Evolutionary conservation across 2,797 vertebrate genomes (phyloP), one percentile per base, ranked within the genome.

Genomic region (Helicolenus hilgendorfi): DNA sequence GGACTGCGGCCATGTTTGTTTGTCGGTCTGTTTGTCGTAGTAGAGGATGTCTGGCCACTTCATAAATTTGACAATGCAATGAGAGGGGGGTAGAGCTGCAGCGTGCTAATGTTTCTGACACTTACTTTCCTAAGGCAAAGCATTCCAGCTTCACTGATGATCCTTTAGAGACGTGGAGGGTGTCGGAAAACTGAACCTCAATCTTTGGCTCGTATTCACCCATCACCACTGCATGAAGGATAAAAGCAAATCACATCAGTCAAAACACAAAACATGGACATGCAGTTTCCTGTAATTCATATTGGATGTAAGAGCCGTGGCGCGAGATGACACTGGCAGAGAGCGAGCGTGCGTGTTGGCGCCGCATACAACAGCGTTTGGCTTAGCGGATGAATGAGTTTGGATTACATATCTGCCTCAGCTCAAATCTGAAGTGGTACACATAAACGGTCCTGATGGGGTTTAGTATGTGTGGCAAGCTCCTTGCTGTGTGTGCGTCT

Each of bases 111-210:
- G 33, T 63, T 58, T 56, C 13, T 49, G 33, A 36, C 81, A 98
- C 98, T 98, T 98, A 99, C 99, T 99, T 99, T 96, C 98, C 98
- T 92, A 99, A 96, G 86, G 99, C 98, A 85, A 99, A 99, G 94
- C 98, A 99, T 90, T 99, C 99, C 95, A 99, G 95, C 85, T 97
- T 98, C 87, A 98, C 98, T 0, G 98, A 98, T 11, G 98, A 96
- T 95, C 99, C 99, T 96, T 98, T 98, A 0, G 98, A 97, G 65
- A 98, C 97, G 0, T 97, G 96, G 65, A 98, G 97, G 0, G 77
- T 97, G 94, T 99, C 98, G 36, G 98, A 98, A 89, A 99, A 98
- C 92, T 98, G 98, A 79, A 99, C 98, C 96, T 99, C 98, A 78
- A 99, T 99, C 97, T 99, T 99, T 10, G 98, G 99, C 92, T 99